These are phyloP conservation scores for Amaurobius ferox DNA, from an alignment of 2,888 invertebrate genomes.

Conservation along the genomic window DNA sequence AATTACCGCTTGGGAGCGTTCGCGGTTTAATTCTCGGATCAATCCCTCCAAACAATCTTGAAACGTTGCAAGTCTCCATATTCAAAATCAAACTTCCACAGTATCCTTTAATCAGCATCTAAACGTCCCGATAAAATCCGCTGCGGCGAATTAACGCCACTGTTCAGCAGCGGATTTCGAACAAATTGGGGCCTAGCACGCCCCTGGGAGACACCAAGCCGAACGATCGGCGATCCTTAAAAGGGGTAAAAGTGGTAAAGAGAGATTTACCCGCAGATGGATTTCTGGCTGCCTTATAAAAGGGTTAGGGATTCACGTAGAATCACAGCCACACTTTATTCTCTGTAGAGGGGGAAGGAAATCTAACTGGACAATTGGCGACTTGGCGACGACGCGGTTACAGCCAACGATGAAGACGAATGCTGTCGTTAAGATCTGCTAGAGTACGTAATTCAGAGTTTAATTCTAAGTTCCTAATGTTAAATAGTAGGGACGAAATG, in stretches of 20 bases:
- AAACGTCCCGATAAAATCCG: conserved; percentile 13
- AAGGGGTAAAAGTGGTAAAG: conserved; percentile 68
- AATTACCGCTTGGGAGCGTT: too few relatives aligned
- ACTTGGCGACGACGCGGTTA: conserved; percentile 64
- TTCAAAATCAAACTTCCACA: neutral
- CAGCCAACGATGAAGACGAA: conserved; percentile 51
- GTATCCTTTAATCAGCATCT: neutral
- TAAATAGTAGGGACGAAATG: neutral
- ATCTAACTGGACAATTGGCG: conserved; percentile 60
- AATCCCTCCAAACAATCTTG: too few relatives aligned
- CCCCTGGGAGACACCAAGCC: conserved; percentile 41
- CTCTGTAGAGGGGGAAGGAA: conserved; percentile 1
- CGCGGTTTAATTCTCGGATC: too few relatives aligned
- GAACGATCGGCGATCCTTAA: conserved; percentile 45
- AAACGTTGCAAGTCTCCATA: neutral
- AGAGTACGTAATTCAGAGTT: conserved; percentile 9
- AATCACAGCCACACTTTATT: conserved; percentile 67
- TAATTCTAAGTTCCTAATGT: neutral
- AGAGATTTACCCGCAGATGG: conserved; percentile 64
- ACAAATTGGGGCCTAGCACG: conserved; percentile 41
- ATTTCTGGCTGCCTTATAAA: conserved; percentile 59
- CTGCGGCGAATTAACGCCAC: conserved; percentile 11
- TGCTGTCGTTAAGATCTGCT: conserved; percentile 27
- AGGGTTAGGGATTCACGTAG: conserved; percentile 55
- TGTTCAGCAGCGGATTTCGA: conserved; percentile 8